Conservation (phyloP, 2,888 invertebrate species). For the Pristionchus arcanus region DNA sequence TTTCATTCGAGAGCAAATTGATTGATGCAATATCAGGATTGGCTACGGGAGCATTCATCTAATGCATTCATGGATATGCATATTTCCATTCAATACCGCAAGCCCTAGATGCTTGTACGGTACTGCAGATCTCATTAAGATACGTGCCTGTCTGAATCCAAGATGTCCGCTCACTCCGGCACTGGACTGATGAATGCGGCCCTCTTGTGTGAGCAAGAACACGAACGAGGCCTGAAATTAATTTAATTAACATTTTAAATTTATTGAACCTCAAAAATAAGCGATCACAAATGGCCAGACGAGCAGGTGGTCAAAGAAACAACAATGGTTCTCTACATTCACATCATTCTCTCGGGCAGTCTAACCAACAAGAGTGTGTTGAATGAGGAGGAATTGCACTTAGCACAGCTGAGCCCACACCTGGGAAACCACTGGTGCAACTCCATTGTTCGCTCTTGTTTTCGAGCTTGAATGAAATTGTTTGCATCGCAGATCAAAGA, state of each 20-base stretch:
- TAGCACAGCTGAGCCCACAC: background rate
- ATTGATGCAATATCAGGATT: too few species aligned
- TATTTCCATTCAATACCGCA: too few species aligned
- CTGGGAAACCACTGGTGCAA: background rate
- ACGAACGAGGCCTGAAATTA: conserved; percentile 26
- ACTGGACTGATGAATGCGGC: conserved; percentile 25
- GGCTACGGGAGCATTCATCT: too few species aligned
- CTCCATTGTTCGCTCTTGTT: background rate
- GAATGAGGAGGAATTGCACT: background rate
- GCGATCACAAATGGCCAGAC: background rate
- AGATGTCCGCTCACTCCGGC: conserved; percentile 10
- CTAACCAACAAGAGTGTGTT: too few species aligned
- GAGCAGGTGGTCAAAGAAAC: background rate
- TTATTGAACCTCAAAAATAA: background rate
- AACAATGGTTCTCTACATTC: too few species aligned
- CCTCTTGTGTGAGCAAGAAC: conserved; percentile 15
- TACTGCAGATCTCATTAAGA: too few species aligned
- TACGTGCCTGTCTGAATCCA: conserved; percentile 47
- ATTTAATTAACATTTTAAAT: background rate
- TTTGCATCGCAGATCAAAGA: too few species aligned
- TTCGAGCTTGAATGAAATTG: background rate
- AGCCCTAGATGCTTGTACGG: too few species aligned
- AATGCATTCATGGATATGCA: too few species aligned
- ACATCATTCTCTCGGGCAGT: too few species aligned
- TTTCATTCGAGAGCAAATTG: too few species aligned